Percentiles rank a stretch among this genome's conserved stretches.
These are phyloP conservation scores for Orussus abietinus DNA, from an alignment of 1,140 invertebrate genomes.

Conservation along the genomic window DNA sequence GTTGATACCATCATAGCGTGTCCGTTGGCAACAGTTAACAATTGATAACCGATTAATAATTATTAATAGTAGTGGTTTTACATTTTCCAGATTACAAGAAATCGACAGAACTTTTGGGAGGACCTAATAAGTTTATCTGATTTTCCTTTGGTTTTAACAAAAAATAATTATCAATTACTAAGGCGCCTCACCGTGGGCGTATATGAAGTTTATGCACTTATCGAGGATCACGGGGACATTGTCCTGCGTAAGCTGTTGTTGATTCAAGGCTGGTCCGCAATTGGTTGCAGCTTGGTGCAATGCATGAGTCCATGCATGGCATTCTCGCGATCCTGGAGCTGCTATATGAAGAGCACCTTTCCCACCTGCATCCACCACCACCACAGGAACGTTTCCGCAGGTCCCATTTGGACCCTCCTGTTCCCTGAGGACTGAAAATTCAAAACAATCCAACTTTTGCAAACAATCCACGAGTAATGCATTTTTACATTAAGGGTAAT, in stretches of 20 bases:
- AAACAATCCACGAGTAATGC: too few species aligned
- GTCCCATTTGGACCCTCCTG: constrained; percentile 40
- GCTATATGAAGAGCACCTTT: constrained; percentile 41
- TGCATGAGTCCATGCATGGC: constrained; percentile 64
- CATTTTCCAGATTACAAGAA: too few species aligned
- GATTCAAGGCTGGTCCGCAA: constrained; percentile 70
- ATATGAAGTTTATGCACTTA: constrained; percentile 86
- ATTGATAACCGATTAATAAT: too few species aligned
- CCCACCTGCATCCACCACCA: constrained; percentile 39
- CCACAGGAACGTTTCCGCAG: constrained; percentile 27
- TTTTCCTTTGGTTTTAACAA: constrained; percentile 9
- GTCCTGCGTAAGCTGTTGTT: constrained; percentile 82
- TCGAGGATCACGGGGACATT: constrained; percentile 85
- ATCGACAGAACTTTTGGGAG: too few species aligned
- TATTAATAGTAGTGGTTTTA: too few species aligned
- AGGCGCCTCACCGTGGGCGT: constrained; percentile 67
- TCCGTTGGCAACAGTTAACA: too few species aligned
- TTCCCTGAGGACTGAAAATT: constrained; percentile 39
- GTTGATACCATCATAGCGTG: too few species aligned
- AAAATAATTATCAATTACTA: background rate
- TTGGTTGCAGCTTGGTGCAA: constrained; percentile 70
- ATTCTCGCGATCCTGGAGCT: constrained; percentile 38
- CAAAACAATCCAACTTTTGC: too few species aligned
- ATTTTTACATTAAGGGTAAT: too few species aligned
- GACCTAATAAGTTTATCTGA: too few species aligned